phyloP scores from a whole-genome alignment of 2,888 invertebrate genomes.

The Elegia similella region DNA sequence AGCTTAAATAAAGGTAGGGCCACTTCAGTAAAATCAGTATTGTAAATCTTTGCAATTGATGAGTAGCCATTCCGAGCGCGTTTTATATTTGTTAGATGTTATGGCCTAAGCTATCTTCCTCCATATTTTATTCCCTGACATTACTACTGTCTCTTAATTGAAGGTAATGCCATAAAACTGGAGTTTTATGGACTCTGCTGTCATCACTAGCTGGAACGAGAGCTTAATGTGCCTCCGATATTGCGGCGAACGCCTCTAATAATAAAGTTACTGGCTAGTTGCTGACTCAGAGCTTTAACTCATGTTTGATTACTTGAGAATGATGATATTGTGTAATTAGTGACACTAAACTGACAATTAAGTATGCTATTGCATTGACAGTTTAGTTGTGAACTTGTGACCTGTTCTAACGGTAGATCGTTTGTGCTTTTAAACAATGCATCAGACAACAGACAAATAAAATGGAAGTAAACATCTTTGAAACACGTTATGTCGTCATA shows the following conservation, averaged over 20 bases:
- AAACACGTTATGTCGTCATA: too few species aligned
- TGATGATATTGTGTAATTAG: not conserved
- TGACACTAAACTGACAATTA: too few species aligned
- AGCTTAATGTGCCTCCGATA: not conserved
- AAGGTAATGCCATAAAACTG: constrained; percentile 6
- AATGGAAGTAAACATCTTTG: too few species aligned
- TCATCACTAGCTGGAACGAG: constrained; percentile 1
- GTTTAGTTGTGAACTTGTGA: too few species aligned
- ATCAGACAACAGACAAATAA: too few species aligned
- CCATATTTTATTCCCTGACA: not conserved
- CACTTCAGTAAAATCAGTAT: too few species aligned
- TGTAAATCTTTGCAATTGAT: too few species aligned
- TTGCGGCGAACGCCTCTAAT: not conserved
- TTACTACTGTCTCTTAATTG: constrained; percentile 8
- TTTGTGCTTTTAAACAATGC: too few species aligned
- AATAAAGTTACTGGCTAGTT: not conserved
- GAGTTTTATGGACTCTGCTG: constrained; percentile 8
- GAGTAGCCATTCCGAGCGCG: too few species aligned
- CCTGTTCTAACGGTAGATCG: too few species aligned
- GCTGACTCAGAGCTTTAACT: not conserved
- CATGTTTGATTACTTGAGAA: not conserved
- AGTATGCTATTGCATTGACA: too few species aligned
- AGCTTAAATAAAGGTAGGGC: too few species aligned
- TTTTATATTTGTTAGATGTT: not conserved
- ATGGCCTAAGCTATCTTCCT: not conserved